Percentiles rank a stretch among this genome's conserved stretches.
Conservation (phyloP, 2,797 vertebrate species). For the Schizopygopsis malacanthus region DNA sequence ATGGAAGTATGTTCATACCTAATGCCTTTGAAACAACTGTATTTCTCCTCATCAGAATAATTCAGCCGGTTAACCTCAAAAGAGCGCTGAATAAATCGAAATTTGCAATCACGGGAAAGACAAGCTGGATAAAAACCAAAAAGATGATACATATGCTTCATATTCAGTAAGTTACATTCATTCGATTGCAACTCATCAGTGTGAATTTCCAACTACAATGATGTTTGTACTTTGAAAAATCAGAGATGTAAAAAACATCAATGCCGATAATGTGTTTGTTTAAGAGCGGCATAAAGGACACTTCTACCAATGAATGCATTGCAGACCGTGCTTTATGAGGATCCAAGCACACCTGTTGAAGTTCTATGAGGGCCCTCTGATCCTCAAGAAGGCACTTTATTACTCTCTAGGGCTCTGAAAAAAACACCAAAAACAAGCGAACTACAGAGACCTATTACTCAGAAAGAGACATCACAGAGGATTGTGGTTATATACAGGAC, state of each 20-base stretch:
- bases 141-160: conserved; percentile 62
- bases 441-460: conserved; percentile 79
- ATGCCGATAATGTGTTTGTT: conserved; percentile 36
- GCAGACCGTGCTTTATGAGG: conserved; percentile 72
- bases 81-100: conserved; percentile 57
- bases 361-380: conserved; percentile 67
- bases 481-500: conserved; percentile 62
- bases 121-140: conserved; percentile 61
- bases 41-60: conserved; percentile 65
- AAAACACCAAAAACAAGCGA: conserved; percentile 80
- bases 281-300: conserved; percentile 56
- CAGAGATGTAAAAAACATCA: conserved; percentile 8
- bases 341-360: conserved; percentile 71
- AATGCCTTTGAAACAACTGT: conserved; percentile 66
- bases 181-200: conserved; percentile 19
- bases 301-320: conserved; percentile 60
- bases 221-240: conserved; percentile 23
- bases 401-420: conserved; percentile 70
- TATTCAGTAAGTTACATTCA: conserved; percentile 50
- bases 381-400: conserved; percentile 73
- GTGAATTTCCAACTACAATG: conserved; percentile 1
- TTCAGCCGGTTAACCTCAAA: conserved; percentile 71
- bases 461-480: conserved; percentile 73
- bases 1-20: conserved; percentile 74
- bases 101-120: conserved; percentile 59